Percentiles rank a stretch among this genome's conserved stretches.
These are phyloP conservation scores for Agrypnia vestita DNA, from an alignment of 1,140 invertebrate species.

Conservation along the genomic window DNA sequence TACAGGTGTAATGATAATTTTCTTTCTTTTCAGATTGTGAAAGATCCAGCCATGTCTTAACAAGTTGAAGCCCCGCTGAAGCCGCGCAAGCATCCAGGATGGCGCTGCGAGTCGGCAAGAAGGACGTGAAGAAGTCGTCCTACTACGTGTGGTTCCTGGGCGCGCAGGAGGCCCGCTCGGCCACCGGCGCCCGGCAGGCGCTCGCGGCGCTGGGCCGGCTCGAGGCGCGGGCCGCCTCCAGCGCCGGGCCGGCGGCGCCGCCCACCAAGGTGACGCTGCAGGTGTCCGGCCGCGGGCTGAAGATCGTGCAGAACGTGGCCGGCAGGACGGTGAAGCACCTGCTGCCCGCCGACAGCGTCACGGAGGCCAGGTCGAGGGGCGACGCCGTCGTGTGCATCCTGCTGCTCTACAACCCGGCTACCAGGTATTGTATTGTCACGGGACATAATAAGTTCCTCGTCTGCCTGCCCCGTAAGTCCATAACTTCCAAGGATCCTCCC, in stretches of 20 bases:
- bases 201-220: slow-evolving; percentile 88
- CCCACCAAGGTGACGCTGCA: slow-evolving; percentile 73
- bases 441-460: no score
- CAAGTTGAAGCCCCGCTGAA: not conserved
- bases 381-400: slow-evolving; percentile 94
- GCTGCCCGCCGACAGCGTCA: slow-evolving; percentile 94
- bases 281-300: slow-evolving; percentile 94
- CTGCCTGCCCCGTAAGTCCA: no score
- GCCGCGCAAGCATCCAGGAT: slow-evolving; percentile 63
- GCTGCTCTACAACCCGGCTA: slow-evolving; percentile 92
- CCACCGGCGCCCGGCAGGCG: slow-evolving; percentile 87
- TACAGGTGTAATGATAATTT: slow-evolving; percentile 3
- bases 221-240: slow-evolving; percentile 86
- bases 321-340: slow-evolving; percentile 91
- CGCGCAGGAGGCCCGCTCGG: slow-evolving; percentile 92
- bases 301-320: slow-evolving; percentile 88
- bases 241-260: slow-evolving; percentile 62
- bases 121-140: slow-evolving; percentile 94
- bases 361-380: slow-evolving; percentile 88
- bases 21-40: not conserved
- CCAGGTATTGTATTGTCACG: slow-evolving; percentile 73
- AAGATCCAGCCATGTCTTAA: not conserved
- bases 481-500: no score
- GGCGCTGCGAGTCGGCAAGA: slow-evolving; percentile 82
- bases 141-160: slow-evolving; percentile 99